A percentile compares a stretch with the other conserved stretches of the same genome.
Evolutionary conservation across 2,113 vertebrate species (phyloP).

Genomic region (Lagopus muta): DNA sequence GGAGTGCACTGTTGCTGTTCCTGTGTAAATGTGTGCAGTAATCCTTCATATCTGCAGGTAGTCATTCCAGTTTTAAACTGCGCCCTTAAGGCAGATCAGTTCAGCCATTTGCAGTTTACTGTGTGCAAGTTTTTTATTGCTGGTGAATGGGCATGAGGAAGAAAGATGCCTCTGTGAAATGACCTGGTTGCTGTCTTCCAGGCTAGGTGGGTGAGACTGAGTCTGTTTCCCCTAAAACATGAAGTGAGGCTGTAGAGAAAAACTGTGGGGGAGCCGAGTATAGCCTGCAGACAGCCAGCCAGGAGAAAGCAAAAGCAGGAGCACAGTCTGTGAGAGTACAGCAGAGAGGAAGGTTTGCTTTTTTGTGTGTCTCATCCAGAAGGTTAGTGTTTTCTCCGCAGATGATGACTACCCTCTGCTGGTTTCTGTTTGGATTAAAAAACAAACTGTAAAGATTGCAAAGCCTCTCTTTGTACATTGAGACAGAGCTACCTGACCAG

Average conservation of each 20-base stretch:
- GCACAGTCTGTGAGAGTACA: background rate
- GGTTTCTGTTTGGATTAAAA: background rate
- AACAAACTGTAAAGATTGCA: background rate
- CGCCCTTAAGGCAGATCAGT: background rate
- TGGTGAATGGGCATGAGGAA: background rate
- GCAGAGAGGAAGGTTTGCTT: background rate
- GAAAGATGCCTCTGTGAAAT: background rate
- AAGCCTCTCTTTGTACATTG: background rate
- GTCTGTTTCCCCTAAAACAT: background rate
- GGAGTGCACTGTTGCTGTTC: background rate
- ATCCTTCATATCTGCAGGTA: background rate
- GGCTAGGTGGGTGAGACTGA: background rate
- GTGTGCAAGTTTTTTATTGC: background rate
- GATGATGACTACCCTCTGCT: background rate
- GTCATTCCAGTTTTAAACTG: background rate
- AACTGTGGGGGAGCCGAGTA: background rate
- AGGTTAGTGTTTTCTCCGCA: background rate
- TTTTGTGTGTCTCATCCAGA: fast-evolving
- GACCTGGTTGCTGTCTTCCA: background rate
- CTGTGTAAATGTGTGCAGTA: background rate
- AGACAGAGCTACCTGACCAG: background rate
- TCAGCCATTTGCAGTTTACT: background rate
- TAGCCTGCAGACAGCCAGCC: no score
- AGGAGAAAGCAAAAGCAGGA: background rate
- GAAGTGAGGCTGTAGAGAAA: background rate